These are phyloP conservation scores for Plagodis dolabraria DNA, from an alignment of 2,888 invertebrate species.

Conservation along the genomic window DNA sequence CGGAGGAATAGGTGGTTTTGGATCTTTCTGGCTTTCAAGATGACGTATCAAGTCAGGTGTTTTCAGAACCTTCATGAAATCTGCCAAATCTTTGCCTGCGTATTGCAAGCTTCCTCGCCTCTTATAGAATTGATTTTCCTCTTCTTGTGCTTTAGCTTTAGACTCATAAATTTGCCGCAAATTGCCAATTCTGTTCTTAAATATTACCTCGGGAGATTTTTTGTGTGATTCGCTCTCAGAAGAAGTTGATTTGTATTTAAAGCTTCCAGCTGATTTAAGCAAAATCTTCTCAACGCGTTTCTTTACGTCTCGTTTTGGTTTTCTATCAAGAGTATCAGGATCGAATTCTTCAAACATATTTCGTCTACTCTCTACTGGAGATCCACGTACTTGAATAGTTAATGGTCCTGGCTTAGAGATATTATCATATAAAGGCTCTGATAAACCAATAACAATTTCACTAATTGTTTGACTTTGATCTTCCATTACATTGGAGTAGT, in stretches of 20 bases:
- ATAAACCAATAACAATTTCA: conserved; percentile 88
- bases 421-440: conserved; percentile 82
- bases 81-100: conserved; percentile 60
- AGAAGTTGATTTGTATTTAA: conserved; percentile 82
- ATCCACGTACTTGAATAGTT: conserved; percentile 92
- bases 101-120: conserved; percentile 72
- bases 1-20: conserved; percentile 75
- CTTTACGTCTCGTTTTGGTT: conserved; percentile 79
- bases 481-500: conserved; percentile 58
- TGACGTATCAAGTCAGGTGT: conserved; percentile 68
- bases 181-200: conserved; percentile 88
- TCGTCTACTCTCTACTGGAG: conserved; percentile 87
- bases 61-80: conserved; percentile 61
- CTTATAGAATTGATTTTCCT: conserved; percentile 60
- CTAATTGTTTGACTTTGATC: conserved; percentile 79
- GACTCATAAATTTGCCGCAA: conserved; percentile 92
- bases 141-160: conserved; percentile 78
- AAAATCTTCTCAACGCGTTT: conserved; percentile 82
- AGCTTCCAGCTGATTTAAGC: conserved; percentile 89
- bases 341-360: conserved; percentile 91
- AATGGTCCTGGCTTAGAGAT: conserved; percentile 88
- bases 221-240: conserved; percentile 55
- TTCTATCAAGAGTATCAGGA: conserved; percentile 93
- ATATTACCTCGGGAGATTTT: conserved; percentile 63
- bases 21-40: conserved; percentile 59